A percentile compares a stretch with the other conserved stretches of the same genome.
Evolutionary conservation across 2,797 vertebrate species (phyloP).

Genomic region (Fistularia commersonii): DNA sequence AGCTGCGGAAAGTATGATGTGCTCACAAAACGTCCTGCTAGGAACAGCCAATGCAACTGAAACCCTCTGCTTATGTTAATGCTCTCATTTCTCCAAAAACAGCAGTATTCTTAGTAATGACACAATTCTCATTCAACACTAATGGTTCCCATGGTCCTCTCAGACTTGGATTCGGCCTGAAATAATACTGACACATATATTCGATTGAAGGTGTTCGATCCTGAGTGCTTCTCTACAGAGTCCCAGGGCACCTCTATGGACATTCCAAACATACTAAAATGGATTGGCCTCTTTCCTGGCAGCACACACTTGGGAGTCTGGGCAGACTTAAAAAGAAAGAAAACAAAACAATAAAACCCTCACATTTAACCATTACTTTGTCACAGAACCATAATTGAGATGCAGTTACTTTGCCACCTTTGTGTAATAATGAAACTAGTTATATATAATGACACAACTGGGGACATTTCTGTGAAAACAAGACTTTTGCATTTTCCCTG

Average conservation of each 20-base stretch:
- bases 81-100: slow-evolving; percentile 29
- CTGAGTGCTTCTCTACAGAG: slow-evolving; percentile 24
- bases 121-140: slow-evolving; percentile 30
- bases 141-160: slow-evolving; percentile 27
- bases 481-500: slow-evolving; percentile 1
- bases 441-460: neutral
- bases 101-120: too few relatives aligned
- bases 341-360: neutral
- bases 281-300: slow-evolving; percentile 49
- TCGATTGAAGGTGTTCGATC: slow-evolving; percentile 27
- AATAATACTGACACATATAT: slow-evolving; percentile 42
- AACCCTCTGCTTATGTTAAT: neutral
- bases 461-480: neutral
- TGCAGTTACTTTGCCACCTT: neutral
- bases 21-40: slow-evolving; percentile 6
- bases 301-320: neutral
- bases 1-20: slow-evolving; percentile 17
- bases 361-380: too few relatives aligned
- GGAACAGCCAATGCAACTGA: neutral
- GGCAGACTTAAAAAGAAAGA: neutral
- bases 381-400: neutral
- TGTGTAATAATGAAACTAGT: neutral
- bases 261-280: slow-evolving; percentile 60
- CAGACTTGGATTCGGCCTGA: slow-evolving; percentile 12
- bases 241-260: slow-evolving; percentile 50